Percentiles rank a stretch among this genome's conserved stretches.
Conservation (phyloP, 92 coral and sea anemone genomes). For the Actinostola sp. region DNA sequence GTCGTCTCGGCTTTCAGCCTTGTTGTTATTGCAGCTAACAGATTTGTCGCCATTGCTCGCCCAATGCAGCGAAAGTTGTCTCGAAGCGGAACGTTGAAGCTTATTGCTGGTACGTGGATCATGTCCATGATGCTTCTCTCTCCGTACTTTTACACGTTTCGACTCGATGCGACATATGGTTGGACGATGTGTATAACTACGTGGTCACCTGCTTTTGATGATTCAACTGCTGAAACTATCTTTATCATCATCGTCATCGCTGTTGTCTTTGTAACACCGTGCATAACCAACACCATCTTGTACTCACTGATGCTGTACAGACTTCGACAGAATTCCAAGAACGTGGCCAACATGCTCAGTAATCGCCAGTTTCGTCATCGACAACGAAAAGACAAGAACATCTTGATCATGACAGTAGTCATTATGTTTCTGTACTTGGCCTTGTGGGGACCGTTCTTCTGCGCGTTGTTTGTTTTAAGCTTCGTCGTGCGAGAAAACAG, state of each 20-base stretch:
- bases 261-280: too few species aligned
- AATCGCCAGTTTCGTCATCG: neutral
- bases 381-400: neutral
- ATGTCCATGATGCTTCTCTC: neutral
- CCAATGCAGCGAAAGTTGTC: neutral
- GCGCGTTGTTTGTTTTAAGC: neutral
- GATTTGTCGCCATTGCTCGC: neutral
- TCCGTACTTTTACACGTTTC: constrained; percentile 2
- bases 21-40: constrained; percentile 12
- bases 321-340: too few species aligned
- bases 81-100: neutral
- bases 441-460: constrained; percentile 5
- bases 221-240: too few species aligned
- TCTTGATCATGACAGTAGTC: neutral
- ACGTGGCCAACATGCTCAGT: too few species aligned
- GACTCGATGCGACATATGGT: neutral
- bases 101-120: neutral
- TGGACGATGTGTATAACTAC: neutral
- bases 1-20: constrained; percentile 4
- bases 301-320: too few species aligned
- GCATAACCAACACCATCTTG: too few species aligned
- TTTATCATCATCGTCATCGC: too few species aligned
- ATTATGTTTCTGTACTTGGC: neutral
- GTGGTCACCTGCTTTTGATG: constrained; percentile 3
- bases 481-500: neutral